Evolutionary conservation across 2,797 vertebrate species (phyloP).

Genomic region (Sorex maritimensis): DNA sequence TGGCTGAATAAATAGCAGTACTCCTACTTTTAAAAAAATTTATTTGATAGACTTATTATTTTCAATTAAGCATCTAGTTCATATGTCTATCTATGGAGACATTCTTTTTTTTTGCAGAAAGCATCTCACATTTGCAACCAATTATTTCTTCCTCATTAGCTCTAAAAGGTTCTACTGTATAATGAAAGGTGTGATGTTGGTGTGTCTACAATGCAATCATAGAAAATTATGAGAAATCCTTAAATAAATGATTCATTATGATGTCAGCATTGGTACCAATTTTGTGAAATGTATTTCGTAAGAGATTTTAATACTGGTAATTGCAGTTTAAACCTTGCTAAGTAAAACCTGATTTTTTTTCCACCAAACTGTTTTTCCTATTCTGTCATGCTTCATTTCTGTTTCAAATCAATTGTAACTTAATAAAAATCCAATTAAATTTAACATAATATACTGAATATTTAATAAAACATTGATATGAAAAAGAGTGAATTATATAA

Average conservation of each 20-base stretch:
- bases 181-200: background rate
- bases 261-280: background rate
- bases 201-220: background rate
- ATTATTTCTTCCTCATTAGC: background rate
- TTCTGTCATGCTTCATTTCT: background rate
- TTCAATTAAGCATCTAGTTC: background rate
- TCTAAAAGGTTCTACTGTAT: background rate
- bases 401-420: background rate
- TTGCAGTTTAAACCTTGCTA: background rate
- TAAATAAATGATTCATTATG: background rate
- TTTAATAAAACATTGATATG: background rate
- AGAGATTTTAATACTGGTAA: background rate
- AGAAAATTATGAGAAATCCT: background rate
- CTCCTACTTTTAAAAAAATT: background rate
- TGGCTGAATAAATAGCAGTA: too few relatives aligned
- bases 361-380: background rate
- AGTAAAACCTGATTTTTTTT: background rate
- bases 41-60: background rate
- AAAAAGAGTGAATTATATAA: slow-evolving; percentile 3
- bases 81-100: background rate
- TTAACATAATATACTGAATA: background rate
- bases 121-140: background rate
- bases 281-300: background rate
- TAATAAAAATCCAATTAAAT: background rate
- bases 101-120: background rate